These are phyloP conservation scores for Sylvilagus floridanus DNA, from an alignment of 2,797 vertebrate species.

Conservation along the genomic window DNA sequence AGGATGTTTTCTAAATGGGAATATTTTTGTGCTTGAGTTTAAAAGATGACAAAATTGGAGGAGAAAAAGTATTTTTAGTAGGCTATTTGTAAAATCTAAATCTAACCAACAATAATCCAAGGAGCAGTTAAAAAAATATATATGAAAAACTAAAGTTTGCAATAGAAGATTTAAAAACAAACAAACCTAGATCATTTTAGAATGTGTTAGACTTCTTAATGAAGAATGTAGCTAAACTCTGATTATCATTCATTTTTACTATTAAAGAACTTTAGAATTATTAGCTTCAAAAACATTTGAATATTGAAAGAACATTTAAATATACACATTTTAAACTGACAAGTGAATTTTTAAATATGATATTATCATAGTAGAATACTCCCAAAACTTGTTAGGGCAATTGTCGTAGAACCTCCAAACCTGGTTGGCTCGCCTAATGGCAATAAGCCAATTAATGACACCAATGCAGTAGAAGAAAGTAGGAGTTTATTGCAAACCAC, in stretches of 20 bases:
- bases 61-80: not conserved
- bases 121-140: not conserved
- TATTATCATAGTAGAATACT: not conserved
- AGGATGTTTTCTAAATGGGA: not conserved
- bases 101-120: not conserved
- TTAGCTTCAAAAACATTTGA: not conserved
- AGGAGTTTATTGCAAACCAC: too few relatives aligned
- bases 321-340: constrained; percentile 11
- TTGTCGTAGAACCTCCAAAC: too few relatives aligned
- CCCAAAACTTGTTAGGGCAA: too few relatives aligned
- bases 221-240: not conserved
- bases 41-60: constrained; percentile 16
- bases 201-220: not conserved
- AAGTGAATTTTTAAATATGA: not conserved
- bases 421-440: too few relatives aligned
- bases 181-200: not conserved
- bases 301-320: not conserved
- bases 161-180: not conserved
- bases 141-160: not conserved
- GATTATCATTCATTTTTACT: not conserved
- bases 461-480: too few relatives aligned
- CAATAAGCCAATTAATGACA: too few relatives aligned
- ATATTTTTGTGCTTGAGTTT: not conserved
- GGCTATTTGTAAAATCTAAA: constrained; percentile 1
- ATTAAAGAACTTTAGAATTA: not conserved